Conservation (phyloP, 2,113 vertebrate species). For the Ahaetulla prasina region DNA sequence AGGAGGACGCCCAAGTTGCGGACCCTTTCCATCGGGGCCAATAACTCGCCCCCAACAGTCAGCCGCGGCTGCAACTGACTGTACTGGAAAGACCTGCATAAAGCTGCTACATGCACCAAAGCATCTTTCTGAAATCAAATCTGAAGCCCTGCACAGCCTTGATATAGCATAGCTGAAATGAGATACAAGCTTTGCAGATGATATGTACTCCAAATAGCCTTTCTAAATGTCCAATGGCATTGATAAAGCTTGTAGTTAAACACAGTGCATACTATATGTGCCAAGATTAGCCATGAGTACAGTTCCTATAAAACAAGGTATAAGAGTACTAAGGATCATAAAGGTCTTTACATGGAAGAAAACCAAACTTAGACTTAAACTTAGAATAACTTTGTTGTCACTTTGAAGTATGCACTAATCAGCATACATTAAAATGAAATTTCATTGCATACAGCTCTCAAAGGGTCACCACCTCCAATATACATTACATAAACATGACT, state of each 20-base stretch:
- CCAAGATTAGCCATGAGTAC: neutral
- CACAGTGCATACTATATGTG: neutral
- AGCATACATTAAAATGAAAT: too few relatives aligned
- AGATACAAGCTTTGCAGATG: neutral
- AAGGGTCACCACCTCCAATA: too few relatives aligned
- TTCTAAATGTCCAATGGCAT: neutral
- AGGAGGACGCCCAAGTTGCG: too few relatives aligned
- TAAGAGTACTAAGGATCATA: neutral
- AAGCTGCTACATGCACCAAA: neutral
- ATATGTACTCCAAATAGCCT: neutral
- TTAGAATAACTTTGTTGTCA: too few relatives aligned
- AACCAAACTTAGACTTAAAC: neutral
- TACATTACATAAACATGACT: too few relatives aligned
- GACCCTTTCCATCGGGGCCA: too few relatives aligned
- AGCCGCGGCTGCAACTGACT: too few relatives aligned
- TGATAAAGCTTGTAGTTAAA: neutral
- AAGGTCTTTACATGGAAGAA: neutral
- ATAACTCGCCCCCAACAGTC: too few relatives aligned
- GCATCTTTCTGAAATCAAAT: neutral
- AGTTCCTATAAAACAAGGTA: neutral
- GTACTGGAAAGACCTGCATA: neutral
- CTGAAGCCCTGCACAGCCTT: neutral
- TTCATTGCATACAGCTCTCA: too few relatives aligned
- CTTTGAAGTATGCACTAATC: too few relatives aligned
- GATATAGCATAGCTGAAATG: neutral